Conservation (phyloP, 2,888 invertebrate genomes). For the Trachelus iudaicus region DNA sequence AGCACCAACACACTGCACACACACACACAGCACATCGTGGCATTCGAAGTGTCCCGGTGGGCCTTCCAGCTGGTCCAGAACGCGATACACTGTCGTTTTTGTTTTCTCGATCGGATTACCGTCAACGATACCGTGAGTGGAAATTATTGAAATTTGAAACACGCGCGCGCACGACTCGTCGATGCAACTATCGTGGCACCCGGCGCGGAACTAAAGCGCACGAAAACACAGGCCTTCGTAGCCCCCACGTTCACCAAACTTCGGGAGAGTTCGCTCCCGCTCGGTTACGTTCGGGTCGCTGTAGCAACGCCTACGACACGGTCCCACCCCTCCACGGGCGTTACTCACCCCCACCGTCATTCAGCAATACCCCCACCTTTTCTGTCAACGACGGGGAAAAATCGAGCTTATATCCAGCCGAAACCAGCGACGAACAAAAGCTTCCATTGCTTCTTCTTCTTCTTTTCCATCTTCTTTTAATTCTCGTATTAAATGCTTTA, state of each 20-base stretch:
- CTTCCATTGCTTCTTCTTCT: background rate
- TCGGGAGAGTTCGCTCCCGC: slow-evolving; percentile 35
- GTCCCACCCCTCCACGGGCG: slow-evolving; percentile 59
- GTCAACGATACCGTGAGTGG: slow-evolving; percentile 12
- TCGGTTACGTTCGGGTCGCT: slow-evolving; percentile 30
- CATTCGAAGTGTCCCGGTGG: slow-evolving; percentile 20
- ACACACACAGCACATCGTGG: slow-evolving; percentile 62
- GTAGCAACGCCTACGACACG: slow-evolving; percentile 46
- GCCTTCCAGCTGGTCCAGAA: slow-evolving; percentile 20
- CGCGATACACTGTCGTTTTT: slow-evolving; percentile 10
- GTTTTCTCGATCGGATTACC: slow-evolving; percentile 10
- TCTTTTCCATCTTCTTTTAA: background rate
- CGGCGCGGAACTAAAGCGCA: slow-evolving; percentile 65
- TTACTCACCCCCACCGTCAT: slow-evolving; percentile 40
- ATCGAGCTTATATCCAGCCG: slow-evolving; percentile 18
- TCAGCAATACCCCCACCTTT: slow-evolving; percentile 20
- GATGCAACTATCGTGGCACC: slow-evolving; percentile 64
- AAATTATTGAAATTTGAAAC: slow-evolving; percentile 19
- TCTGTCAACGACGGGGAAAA: slow-evolving; percentile 22
- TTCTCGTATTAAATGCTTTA: background rate
- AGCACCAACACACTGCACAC: slow-evolving; percentile 64
- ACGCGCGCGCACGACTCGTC: slow-evolving; percentile 51
- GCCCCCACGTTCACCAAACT: slow-evolving; percentile 51
- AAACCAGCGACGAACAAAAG: background rate
- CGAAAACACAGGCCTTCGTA: slow-evolving; percentile 55